Conservation (phyloP, 1,140 invertebrate genomes). For the Drosophila auraria region DNA sequence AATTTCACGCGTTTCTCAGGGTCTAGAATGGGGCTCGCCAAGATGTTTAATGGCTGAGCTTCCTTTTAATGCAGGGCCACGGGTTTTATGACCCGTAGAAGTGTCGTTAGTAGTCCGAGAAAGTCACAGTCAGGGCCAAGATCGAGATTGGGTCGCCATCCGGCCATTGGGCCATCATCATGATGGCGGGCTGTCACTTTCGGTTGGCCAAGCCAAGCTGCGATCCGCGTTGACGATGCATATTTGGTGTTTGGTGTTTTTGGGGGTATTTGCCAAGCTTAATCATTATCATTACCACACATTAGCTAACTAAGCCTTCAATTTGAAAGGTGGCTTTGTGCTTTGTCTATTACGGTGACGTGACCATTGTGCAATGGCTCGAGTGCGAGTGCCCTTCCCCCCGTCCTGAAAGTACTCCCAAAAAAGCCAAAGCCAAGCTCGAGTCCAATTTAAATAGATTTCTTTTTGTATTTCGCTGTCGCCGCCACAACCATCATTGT, state of each 20-base stretch:
- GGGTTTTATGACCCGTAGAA: slow-evolving; percentile 37
- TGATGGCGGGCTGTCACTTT: slow-evolving; percentile 34
- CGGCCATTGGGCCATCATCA: slow-evolving; percentile 21
- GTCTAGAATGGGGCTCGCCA: slow-evolving; percentile 55
- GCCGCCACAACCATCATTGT: slow-evolving; percentile 21
- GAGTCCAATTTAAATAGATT: slow-evolving; percentile 74
- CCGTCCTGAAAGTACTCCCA: slow-evolving; percentile 34
- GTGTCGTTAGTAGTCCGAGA: slow-evolving; percentile 37
- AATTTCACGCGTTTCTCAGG: slow-evolving; percentile 57
- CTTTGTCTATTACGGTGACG: slow-evolving; percentile 43
- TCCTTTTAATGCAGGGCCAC: slow-evolving; percentile 34
- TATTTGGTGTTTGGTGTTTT: slow-evolving; percentile 38
- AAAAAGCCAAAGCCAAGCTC: slow-evolving; percentile 46
- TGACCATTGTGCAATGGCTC: slow-evolving; percentile 67
- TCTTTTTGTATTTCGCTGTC: slow-evolving; percentile 45
- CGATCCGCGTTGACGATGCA: slow-evolving; percentile 31
- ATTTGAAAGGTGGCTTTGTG: slow-evolving; percentile 75
- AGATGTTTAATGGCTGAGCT: slow-evolving; percentile 50
- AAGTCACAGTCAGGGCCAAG: slow-evolving; percentile 54
- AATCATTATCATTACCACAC: slow-evolving; percentile 82
- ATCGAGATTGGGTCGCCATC: slow-evolving; percentile 27
- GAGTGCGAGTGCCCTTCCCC: slow-evolving; percentile 27
- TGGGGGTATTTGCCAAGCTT: slow-evolving; percentile 69
- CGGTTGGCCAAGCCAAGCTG: slow-evolving; percentile 14
- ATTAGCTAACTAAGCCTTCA: slow-evolving; percentile 73